These are phyloP conservation scores for Apeira syringaria DNA, from an alignment of 2,888 invertebrate genomes.

Conservation along the genomic window DNA sequence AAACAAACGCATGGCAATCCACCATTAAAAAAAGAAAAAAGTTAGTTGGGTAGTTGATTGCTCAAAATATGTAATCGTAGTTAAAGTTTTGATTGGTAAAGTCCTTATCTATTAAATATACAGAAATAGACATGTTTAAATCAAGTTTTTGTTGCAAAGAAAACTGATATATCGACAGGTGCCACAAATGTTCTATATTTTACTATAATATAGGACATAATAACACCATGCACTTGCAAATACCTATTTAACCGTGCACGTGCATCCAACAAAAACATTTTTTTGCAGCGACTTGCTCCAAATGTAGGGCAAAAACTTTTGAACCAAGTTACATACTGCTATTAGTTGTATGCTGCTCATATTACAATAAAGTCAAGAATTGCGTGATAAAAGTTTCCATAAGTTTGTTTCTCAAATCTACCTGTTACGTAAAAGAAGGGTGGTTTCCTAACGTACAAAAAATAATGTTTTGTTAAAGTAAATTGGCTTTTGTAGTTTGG, in stretches of 20 bases:
- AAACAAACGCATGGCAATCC: too few species aligned
- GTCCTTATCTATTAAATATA: too few species aligned
- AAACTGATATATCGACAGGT: constrained; percentile 17
- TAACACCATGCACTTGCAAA: constrained; percentile 19
- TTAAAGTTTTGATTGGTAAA: too few species aligned
- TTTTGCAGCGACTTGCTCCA: constrained; percentile 35
- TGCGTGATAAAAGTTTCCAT: not conserved
- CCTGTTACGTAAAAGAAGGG: constrained; percentile 57
- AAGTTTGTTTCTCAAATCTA: constrained; percentile 33
- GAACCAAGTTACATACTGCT: not conserved
- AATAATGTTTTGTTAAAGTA: constrained; percentile 38
- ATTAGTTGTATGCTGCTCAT: not conserved
- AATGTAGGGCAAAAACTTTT: constrained; percentile 37
- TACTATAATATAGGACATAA: too few species aligned
- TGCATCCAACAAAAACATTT: constrained; percentile 22
- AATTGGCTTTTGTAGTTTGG: constrained; percentile 36
- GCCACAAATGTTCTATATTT: too few species aligned
- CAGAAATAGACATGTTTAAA: too few species aligned
- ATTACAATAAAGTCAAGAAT: constrained; percentile 14
- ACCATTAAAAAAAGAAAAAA: too few species aligned
- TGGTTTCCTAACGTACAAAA: constrained; percentile 33
- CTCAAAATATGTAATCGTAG: too few species aligned
- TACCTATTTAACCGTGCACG: constrained; percentile 16
- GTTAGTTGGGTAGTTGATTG: too few species aligned
- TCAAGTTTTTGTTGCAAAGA: too few species aligned